A percentile compares a stretch with the other conserved stretches of the same genome.
Conservation (phyloP, 2,797 vertebrate species). For the Cyprinodon diabolis region DNA sequence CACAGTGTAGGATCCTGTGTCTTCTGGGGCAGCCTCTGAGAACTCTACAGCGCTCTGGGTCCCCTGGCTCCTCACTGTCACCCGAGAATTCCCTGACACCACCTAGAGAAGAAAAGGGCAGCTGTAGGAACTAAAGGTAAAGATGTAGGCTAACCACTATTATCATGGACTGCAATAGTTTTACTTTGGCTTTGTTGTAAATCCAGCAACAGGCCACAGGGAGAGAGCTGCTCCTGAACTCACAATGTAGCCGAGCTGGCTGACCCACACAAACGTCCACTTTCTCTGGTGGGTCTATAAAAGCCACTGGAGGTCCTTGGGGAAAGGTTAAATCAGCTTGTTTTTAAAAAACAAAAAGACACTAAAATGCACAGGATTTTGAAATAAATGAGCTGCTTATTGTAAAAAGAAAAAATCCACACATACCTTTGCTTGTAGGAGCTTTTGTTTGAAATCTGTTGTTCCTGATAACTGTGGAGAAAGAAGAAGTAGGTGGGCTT, state of each 20-base stretch:
- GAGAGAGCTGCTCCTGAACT: constrained; percentile 68
- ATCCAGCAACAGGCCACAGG: constrained; percentile 85
- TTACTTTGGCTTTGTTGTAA: constrained; percentile 80
- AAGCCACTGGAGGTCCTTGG: constrained; percentile 69
- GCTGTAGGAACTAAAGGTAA: not conserved
- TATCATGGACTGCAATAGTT: not conserved
- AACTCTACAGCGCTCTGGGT: constrained; percentile 66
- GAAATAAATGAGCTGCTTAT: not conserved
- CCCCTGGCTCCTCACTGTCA: constrained; percentile 47
- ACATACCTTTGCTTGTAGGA: constrained; percentile 46
- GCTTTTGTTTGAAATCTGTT: constrained; percentile 31
- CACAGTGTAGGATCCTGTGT: constrained; percentile 74
- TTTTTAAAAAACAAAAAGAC: not conserved
- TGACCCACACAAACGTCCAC: constrained; percentile 74
- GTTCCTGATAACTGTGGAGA: constrained; percentile 39
- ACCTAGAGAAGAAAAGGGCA: constrained; percentile 49
- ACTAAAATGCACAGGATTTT: not conserved
- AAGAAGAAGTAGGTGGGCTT: constrained; percentile 23
- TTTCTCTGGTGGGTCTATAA: constrained; percentile 71
- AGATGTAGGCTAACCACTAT: not conserved
- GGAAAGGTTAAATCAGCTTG: not conserved
- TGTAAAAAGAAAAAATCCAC: not conserved
- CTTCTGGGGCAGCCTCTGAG: constrained; percentile 53
- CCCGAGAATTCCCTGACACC: constrained; percentile 46
- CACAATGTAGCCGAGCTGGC: constrained; percentile 67